Conservation (phyloP, 2,113 vertebrate genomes). For the Litocranius walleri region DNA sequence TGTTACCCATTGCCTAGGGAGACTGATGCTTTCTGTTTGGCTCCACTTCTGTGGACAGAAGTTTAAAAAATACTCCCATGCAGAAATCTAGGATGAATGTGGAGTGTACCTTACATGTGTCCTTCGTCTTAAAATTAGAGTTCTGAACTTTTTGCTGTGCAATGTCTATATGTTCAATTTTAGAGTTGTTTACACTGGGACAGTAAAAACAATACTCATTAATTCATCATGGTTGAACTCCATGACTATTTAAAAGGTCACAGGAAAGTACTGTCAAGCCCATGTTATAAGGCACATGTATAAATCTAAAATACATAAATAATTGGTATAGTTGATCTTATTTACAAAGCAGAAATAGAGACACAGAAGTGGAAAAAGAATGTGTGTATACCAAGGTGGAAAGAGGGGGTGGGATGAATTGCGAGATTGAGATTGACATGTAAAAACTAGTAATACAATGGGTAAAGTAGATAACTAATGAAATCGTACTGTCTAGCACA, state of each 20-base stretch:
- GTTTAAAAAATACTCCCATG: background rate
- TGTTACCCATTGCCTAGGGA: background rate
- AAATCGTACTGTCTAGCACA: background rate
- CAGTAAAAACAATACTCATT: background rate
- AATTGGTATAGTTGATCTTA: background rate
- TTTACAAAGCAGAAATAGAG: background rate
- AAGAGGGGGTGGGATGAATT: background rate
- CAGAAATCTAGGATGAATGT: background rate
- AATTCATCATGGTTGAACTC: background rate
- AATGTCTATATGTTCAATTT: background rate
- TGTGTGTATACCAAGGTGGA: background rate
- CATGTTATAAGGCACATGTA: background rate
- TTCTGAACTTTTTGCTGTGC: background rate
- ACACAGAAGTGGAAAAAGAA: background rate
- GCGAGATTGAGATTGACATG: background rate
- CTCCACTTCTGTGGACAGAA: background rate
- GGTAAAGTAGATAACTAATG: background rate
- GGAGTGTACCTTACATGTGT: background rate
- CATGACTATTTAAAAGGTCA: background rate
- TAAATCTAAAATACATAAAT: background rate
- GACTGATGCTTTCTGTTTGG: background rate
- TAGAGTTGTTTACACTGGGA: background rate
- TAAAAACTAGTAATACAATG: background rate
- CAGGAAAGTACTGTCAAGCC: background rate
- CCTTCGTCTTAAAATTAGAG: background rate